A percentile compares a stretch with the other conserved stretches of the same genome.
phyloP scores from a whole-genome alignment of 2,888 invertebrate genomes.

The Chironomus riparius region DNA sequence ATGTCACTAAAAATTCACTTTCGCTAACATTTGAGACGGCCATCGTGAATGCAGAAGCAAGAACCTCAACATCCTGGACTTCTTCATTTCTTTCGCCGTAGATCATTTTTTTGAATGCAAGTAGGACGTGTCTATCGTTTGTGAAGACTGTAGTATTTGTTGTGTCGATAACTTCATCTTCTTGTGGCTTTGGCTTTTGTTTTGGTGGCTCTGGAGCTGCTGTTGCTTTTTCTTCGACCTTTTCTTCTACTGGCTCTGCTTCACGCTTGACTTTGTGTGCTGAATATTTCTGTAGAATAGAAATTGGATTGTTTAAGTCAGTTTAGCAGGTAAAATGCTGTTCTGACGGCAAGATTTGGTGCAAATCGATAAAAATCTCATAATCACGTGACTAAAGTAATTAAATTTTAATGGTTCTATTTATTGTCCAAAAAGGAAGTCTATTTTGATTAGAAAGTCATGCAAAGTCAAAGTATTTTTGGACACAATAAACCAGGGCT shows the following conservation, averaged over 20 bases:
- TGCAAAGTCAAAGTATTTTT: too few species aligned
- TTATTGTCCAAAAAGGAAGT: too few species aligned
- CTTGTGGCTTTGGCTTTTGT: background rate
- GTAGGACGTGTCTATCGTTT: background rate
- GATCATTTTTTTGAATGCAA: background rate
- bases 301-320: too few species aligned
- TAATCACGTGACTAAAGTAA: too few species aligned
- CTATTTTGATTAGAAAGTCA: too few species aligned
- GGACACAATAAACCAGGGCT: too few species aligned
- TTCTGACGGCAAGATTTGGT: too few species aligned
- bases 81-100: background rate
- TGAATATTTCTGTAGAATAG: constrained; percentile 12
- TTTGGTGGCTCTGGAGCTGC: background rate
- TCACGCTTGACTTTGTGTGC: constrained; percentile 30
- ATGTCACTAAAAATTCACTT: background rate
- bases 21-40: background rate
- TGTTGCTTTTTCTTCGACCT: background rate
- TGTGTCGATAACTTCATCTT: too few species aligned
- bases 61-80: background rate
- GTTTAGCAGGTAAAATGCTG: too few species aligned
- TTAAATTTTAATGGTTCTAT: too few species aligned
- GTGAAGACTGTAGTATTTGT: background rate
- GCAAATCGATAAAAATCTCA: too few species aligned
- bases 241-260: constrained; percentile 17
- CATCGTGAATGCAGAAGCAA: too few species aligned